Evolutionary conservation across 2,888 invertebrate genomes (phyloP).

Genomic region (Phaonia tiefii): DNA sequence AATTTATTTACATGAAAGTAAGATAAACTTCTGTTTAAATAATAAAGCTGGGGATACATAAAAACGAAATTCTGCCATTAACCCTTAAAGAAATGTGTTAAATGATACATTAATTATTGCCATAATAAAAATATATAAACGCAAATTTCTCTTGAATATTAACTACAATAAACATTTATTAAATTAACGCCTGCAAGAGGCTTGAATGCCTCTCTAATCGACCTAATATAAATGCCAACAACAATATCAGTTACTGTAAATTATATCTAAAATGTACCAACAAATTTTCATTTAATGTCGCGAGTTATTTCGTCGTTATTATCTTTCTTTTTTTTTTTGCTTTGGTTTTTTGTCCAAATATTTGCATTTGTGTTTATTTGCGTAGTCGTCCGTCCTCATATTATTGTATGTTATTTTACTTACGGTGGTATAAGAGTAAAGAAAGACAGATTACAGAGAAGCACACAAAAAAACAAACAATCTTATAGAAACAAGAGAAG

Average conservation of each 20-base stretch:
- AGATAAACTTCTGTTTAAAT: no score
- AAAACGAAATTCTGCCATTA: background rate
- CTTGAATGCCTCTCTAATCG: background rate
- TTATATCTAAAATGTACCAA: conserved; percentile 13
- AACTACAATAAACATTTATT: conserved; percentile 10
- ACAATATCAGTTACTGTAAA: background rate
- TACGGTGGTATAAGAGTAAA: background rate
- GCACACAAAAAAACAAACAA: background rate
- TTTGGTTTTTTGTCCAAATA: conserved; percentile 27
- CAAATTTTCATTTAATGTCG: conserved; percentile 4
- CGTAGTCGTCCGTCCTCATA: background rate
- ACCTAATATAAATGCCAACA: conserved; percentile 10
- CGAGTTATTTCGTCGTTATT: background rate
- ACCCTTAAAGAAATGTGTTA: conserved; percentile 4
- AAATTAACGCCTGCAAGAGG: conserved; percentile 2
- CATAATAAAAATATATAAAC: conserved; percentile 1
- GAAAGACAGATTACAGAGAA: background rate
- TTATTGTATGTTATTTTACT: background rate
- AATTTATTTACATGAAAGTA: no score
- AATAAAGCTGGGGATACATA: no score
- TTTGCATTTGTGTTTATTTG: conserved; percentile 30
- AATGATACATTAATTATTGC: conserved; percentile 23
- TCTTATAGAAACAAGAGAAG: background rate
- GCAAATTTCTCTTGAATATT: background rate
- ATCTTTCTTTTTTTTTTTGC: no score